These are phyloP conservation scores for Clamator glandarius DNA, from an alignment of 2,797 vertebrate genomes.

Conservation along the genomic window DNA sequence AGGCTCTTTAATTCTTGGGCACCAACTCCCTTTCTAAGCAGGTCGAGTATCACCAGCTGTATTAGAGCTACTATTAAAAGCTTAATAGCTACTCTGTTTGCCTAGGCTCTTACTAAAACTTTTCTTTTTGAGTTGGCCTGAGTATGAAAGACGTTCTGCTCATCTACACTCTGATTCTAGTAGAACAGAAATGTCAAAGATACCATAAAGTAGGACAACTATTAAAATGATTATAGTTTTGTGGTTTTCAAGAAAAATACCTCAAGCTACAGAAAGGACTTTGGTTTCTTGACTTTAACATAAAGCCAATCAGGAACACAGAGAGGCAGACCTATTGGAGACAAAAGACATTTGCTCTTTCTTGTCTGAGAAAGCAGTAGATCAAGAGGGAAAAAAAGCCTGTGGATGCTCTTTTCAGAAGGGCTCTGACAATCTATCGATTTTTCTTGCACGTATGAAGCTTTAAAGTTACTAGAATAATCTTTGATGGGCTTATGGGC, in stretches of 20 bases:
- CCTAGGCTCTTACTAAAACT: neutral
- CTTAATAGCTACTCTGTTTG: neutral
- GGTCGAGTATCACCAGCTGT: neutral
- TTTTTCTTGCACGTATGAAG: neutral
- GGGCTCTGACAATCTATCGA: neutral
- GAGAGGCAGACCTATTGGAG: neutral
- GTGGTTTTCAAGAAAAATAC: neutral
- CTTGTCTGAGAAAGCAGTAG: neutral
- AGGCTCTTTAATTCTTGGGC: neutral
- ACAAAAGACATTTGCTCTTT: neutral
- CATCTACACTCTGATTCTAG: neutral
- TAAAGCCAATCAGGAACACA: neutral
- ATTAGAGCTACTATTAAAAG: neutral
- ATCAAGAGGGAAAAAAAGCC: neutral
- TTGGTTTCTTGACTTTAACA: neutral
- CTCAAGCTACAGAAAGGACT: neutral
- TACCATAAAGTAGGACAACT: neutral
- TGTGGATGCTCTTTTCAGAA: neutral
- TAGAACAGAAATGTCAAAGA: conserved; percentile 35
- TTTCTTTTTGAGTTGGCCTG: neutral
- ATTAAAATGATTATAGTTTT: neutral
- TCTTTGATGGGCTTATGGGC: neutral
- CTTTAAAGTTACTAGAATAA: neutral
- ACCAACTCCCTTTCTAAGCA: neutral
- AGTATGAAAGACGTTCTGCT: neutral